Evolutionary conservation across 2,888 invertebrate genomes (phyloP), one percentile per base, ranked within the genome.

Genomic region (Carcina quercana): DNA sequence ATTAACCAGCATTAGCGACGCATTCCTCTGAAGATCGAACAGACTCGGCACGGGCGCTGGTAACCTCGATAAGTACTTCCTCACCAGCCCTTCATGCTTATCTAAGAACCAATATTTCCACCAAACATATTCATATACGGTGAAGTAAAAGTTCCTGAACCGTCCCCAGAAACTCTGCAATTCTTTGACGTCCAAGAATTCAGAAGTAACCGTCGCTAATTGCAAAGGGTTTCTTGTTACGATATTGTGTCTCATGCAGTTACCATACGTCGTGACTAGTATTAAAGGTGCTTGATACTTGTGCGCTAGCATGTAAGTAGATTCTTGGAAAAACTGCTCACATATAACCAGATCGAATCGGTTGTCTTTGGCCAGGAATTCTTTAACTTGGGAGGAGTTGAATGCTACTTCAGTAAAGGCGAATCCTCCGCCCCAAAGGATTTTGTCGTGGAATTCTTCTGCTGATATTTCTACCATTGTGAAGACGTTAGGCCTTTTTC

Each of bases 91-190:
- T 24, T 80, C 74, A 2, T 85, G 80, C 34, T 66, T 53, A 5
- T 58, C 59, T 26, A 85, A 47, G 43, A 66, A 76, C 63, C 70
- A 72, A 39, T 54, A 71, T 27, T 52, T 67, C 73, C 76, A 82
- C 59, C 72, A 68, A 15, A 74, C 26, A 31, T 64, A 75, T 39
- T 85, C 84, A 19, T 80, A 82, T 0, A 54, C 24, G 1, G 68
- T 62, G 33, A 74, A 75, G 27, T 76, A 80, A 0, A 83, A 61
- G 48, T 88, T 89, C 14, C 69, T 53, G 0, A 87, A 25, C 40
- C 90, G 62, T 12, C 60, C 75, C 47, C 61, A 57, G 40, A 90
- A 87, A 21, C 63, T 84, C 63, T 86, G 85, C 13, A 86, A 86
- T 1, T 83, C 69, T 21, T 65, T 56, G 2, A 78, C 25, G 7